phyloP scores from a whole-genome alignment of 2,113 vertebrate species.

The Enhydra lutris region DNA sequence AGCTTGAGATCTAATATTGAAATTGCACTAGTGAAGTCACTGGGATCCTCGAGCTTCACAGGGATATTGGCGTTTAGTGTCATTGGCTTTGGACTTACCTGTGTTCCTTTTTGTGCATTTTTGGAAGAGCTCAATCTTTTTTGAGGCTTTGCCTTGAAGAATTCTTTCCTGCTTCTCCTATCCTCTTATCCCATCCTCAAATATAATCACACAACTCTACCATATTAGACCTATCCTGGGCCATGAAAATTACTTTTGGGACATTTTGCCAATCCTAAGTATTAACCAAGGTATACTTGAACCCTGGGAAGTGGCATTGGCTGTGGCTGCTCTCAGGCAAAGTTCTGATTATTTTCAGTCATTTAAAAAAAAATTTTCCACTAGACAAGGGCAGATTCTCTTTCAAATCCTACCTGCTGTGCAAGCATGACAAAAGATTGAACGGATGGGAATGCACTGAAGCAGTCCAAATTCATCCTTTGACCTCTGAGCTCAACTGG shows the following conservation, averaged over 20 bases:
- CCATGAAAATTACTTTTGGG: neutral
- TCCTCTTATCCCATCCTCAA: neutral
- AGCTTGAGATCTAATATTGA: neutral
- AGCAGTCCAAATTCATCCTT: slow-evolving; percentile 32
- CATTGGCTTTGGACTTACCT: slow-evolving; percentile 52
- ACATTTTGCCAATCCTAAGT: neutral
- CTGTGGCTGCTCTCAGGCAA: neutral
- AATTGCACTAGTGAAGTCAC: neutral
- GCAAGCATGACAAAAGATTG: slow-evolving; percentile 12
- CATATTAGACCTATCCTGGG: neutral
- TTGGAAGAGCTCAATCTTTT: neutral
- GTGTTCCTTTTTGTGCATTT: neutral
- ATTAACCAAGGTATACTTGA: neutral
- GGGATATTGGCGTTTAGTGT: slow-evolving; percentile 28
- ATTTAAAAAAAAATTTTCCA: slow-evolving; percentile 6
- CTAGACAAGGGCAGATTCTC: slow-evolving; percentile 36
- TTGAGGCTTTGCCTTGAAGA: neutral
- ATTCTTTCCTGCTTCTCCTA: neutral
- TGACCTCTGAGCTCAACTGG: slow-evolving; percentile 48
- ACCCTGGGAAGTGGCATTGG: neutral
- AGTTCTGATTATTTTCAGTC: slow-evolving; percentile 6
- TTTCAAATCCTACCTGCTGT: slow-evolving; percentile 56
- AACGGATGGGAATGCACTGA: neutral
- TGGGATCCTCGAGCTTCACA: neutral
- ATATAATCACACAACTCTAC: neutral